Base-by-base conservation (phyloP, 2,888 invertebrate species). In the Limnephilus marmoratus region DNA sequence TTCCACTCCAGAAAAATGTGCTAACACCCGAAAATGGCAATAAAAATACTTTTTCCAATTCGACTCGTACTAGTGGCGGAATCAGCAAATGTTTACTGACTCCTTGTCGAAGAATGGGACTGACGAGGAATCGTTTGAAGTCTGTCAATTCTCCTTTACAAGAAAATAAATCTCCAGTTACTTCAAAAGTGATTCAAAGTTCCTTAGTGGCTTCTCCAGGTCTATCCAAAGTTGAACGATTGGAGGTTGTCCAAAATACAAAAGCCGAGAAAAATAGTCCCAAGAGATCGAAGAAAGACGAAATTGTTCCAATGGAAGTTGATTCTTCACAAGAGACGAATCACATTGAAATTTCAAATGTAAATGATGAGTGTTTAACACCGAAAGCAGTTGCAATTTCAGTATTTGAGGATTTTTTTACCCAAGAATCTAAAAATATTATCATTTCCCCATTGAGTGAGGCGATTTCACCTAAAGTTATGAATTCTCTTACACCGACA, bases 1-100 rank as follows among this genome's bases (percentile, higher is more conserved):
- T 24, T 81, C 41, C 88, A 80, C 41, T 86, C 41, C 31, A 31
- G 18, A 81, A 85, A 12, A 81, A 34, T 3, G 81, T 86, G 9
- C 13, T 91, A 29, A 91, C 91, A 85, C 91, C 91, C 3, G 91
- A 91, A 86, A 92, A 87, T 86, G 7, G 18, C 29, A 81, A n/a
- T 31, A 91, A 87, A 86, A 87, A 29, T 12, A 86, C 29, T 49
- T 9, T 86, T 82, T 81, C 45, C 82, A 95, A 95, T 90, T 95
- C 96, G 0, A 96, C 96, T 2, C 96, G 96, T 94, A 96, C 96
- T 34, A 96, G 96, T 2, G 96, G 96, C 31, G 96, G 96, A 31
- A 96, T 96, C 37, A 96, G 96, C 94, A 96, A 96, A 94, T 95
- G 95, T 37, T 94, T 96, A 81, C 94, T 96, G 83, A 96, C 96